Percentiles rank a stretch among this genome's conserved stretches.
Evolutionary conservation across 2,888 invertebrate species (phyloP).

Genomic region (Temnothorax unifasciatus): DNA sequence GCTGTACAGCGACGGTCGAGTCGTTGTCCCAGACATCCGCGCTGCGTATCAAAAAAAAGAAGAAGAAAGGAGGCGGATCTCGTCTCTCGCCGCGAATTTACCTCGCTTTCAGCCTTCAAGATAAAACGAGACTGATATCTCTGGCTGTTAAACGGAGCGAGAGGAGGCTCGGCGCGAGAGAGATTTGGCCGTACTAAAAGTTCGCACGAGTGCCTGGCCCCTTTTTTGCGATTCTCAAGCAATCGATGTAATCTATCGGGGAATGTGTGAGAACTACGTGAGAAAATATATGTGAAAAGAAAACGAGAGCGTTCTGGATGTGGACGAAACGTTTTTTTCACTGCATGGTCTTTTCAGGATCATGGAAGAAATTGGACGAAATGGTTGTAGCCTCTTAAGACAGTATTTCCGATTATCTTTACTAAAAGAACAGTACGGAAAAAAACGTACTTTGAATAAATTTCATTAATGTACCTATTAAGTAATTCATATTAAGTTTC

Average conservation of each 20-base stretch:
- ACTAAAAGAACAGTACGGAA: background rate
- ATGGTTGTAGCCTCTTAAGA: slow-evolving; percentile 7
- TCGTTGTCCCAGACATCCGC: slow-evolving; percentile 43
- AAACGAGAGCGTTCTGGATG: slow-evolving; percentile 39
- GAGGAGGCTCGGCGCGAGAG: slow-evolving; percentile 44
- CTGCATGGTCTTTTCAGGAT: slow-evolving; percentile 37
- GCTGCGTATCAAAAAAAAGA: slow-evolving; percentile 25
- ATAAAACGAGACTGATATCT: slow-evolving; percentile 60
- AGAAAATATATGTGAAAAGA: slow-evolving; percentile 56
- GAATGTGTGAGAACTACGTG: slow-evolving; percentile 51
- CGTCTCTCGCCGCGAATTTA: slow-evolving; percentile 30
- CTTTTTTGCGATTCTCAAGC: slow-evolving; percentile 39
- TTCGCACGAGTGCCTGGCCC: slow-evolving; percentile 49
- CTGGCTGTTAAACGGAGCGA: slow-evolving; percentile 66
- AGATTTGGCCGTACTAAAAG: slow-evolving; percentile 57
- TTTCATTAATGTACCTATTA: background rate
- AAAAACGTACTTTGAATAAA: background rate
- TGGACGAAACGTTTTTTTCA: slow-evolving; percentile 40
- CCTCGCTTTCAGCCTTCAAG: slow-evolving; percentile 10
- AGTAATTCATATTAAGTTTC: background rate
- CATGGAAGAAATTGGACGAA: slow-evolving; percentile 42
- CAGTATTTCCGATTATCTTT: slow-evolving; percentile 14
- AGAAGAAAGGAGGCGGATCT: slow-evolving; percentile 37
- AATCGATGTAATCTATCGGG: slow-evolving; percentile 49
- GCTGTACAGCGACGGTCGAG: slow-evolving; percentile 11